Conservation (phyloP, 2,888 invertebrate genomes). For the Dicyrtoma fusca region DNA sequence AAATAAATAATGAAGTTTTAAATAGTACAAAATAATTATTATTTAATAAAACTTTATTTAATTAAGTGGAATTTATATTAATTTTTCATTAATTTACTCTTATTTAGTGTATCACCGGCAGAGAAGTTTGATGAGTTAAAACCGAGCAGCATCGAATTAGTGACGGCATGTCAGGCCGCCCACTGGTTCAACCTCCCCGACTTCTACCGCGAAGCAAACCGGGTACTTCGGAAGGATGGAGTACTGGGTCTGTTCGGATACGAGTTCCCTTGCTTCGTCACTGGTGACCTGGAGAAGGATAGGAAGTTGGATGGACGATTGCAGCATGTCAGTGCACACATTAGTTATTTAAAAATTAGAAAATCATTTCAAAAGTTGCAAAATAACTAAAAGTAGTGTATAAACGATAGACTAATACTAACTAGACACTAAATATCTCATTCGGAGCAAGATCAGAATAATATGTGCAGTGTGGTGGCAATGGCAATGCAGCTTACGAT, state of each 20-base stretch:
- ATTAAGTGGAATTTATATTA: slow-evolving; percentile 16
- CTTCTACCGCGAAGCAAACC: slow-evolving; percentile 38
- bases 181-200: slow-evolving; percentile 44
- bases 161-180: slow-evolving; percentile 37
- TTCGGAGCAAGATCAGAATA: too few relatives aligned
- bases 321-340: slow-evolving; percentile 12
- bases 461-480: too few relatives aligned
- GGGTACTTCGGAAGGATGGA: slow-evolving; percentile 37
- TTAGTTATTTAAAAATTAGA: not conserved
- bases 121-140: slow-evolving; percentile 34
- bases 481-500: too few relatives aligned
- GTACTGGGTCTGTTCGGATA: slow-evolving; percentile 38
- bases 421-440: too few relatives aligned
- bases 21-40: not conserved
- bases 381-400: not conserved
- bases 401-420: too few relatives aligned
- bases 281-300: slow-evolving; percentile 19
- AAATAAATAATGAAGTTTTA: too few relatives aligned
- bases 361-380: not conserved
- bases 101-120: slow-evolving; percentile 55
- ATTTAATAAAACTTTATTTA: slow-evolving; percentile 15
- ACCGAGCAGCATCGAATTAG: slow-evolving; percentile 33
- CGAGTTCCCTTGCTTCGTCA: slow-evolving; percentile 38
- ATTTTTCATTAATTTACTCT: slow-evolving; percentile 23
- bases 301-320: slow-evolving; percentile 11